Base-by-base conservation (phyloP, 2,113 vertebrate species). In the Piaya cayana region DNA sequence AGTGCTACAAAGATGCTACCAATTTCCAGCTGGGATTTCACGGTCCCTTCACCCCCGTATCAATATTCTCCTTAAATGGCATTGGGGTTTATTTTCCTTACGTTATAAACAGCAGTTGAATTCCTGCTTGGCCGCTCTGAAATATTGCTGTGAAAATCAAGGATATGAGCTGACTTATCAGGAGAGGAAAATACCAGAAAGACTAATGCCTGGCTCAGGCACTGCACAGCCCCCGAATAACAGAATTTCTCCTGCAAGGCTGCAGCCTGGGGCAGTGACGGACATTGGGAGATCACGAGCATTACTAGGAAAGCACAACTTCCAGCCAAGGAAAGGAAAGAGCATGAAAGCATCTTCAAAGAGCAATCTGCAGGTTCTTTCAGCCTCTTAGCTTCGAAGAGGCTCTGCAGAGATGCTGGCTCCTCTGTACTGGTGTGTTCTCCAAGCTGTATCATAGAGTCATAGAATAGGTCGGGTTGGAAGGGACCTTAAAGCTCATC, bases 101-200 rank as follows among this genome's bases (percentile, higher is more conserved):
- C 15, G 76, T 55, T 86, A 67, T 6, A 58, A 88, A 79, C 56
- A 81, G 92, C 39, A 2, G 82, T 4, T 81, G 86, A 90, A 92
- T 77, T 86, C 90, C 88, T 2, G 7, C 90, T 92, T 79, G 87
- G 92, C 78, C 3, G 15, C 69, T 88, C 82, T 86, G 91, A 93
- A 93, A 86, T 95, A 95, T 56, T 86, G 88, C 92, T 81, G 88
- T 92, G 91, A 78, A 93, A 93, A 88, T 86, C 88, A 86, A 90
- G 94, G 80, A 19, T 90, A 86, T 83, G 88, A 92, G 82, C 64
- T 4, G 83, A 88, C 60, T 96, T 95, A 92, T 88, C 80, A 81
- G 68, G 56, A 59, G 72, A 90, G 88, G 39, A 88, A 95, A 95
- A 86, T 23, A 55, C 55, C 64, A 72, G 39, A 29, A 89, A 86